Evolutionary conservation across 2,888 invertebrate species (phyloP), one percentile per base, ranked within the genome.

Genomic region (Anthophora plumipes): DNA sequence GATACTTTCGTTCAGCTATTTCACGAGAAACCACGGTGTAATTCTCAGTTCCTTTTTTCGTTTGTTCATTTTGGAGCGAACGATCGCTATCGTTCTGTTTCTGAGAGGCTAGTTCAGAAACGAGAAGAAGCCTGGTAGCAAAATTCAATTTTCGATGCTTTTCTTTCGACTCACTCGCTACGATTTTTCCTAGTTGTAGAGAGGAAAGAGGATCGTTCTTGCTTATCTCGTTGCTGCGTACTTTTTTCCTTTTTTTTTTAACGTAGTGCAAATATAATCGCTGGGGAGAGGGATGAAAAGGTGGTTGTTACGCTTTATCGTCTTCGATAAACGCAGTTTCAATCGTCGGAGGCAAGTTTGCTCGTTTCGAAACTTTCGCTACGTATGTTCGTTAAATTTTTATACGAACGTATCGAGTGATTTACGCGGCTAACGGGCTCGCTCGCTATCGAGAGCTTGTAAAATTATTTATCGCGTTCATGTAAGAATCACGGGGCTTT

Each of bases 221-320:
- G 72, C 59, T 83, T 81, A 83, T 85, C 74, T 83, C 72, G 43
- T 59, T 31, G 43, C 11, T 17, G 22, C 52, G 41, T 37, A 64
- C 57, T 69, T 14, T 66, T 76, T 25, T 84, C 52, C 37, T 37
- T 60, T 54, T 69, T 14, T 66, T 76, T 25, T 84, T 82, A 76
- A 68, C 50, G 48, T 17, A 48, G 61, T 14, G 71, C 77, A 85
- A 85, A 85, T 81, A 81, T 80, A 85, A 83, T 60, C 61, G 64
- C 43, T 22, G 54, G 50, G 60, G 22, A 22, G 41, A 55, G 22
- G 55, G 63, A 12, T n/a, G 46, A 7, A 25, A n/a, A 63, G 31
- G 39, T 14, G 57, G 70, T 69, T 72, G 60, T 83, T 71, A 73
- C 61, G 67, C 77, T 85, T 83, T 78, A 78, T 31, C 68, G 59